phyloP scores from a whole-genome alignment of 2,797 vertebrate species.

The Pterois miles region DNA sequence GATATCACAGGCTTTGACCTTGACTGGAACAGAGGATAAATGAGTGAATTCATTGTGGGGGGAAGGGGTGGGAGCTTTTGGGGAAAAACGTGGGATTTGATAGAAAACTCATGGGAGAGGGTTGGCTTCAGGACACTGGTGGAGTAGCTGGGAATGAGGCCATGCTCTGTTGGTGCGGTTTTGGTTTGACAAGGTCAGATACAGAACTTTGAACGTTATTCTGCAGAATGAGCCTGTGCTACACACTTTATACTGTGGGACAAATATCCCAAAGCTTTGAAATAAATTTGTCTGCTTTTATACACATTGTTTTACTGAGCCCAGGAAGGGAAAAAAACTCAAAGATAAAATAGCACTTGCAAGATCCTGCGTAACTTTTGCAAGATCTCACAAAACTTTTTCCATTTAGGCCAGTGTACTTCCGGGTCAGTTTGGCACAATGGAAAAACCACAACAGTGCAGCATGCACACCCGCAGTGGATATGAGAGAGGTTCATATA shows the following conservation, averaged over 20 bases:
- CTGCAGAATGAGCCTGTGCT: neutral
- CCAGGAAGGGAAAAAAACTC: too few relatives aligned
- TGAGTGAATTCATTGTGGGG: conserved; percentile 67
- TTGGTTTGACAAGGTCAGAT: neutral
- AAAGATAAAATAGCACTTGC: too few relatives aligned
- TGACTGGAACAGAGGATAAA: conserved; percentile 70
- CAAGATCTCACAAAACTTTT: too few relatives aligned
- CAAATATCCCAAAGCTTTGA: neutral
- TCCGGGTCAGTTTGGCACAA: too few relatives aligned
- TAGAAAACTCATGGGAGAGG: conserved; percentile 16
- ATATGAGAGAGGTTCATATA: too few relatives aligned
- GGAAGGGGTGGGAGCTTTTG: conserved; percentile 17
- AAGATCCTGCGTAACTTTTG: too few relatives aligned
- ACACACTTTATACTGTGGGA: neutral
- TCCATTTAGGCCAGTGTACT: too few relatives aligned
- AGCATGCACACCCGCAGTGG: too few relatives aligned
- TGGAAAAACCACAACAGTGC: too few relatives aligned
- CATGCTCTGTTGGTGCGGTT: neutral
- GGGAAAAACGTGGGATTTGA: conserved; percentile 34
- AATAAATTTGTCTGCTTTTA: neutral
- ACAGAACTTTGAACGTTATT: neutral
- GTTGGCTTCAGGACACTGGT: conserved; percentile 18
- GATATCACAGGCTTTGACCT: conserved; percentile 74
- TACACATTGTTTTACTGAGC: rapidly evolving
- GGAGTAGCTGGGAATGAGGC: conserved; percentile 52